Conservation (phyloP, 2,888 invertebrate genomes). For the Caenorhabditis afra region DNA sequence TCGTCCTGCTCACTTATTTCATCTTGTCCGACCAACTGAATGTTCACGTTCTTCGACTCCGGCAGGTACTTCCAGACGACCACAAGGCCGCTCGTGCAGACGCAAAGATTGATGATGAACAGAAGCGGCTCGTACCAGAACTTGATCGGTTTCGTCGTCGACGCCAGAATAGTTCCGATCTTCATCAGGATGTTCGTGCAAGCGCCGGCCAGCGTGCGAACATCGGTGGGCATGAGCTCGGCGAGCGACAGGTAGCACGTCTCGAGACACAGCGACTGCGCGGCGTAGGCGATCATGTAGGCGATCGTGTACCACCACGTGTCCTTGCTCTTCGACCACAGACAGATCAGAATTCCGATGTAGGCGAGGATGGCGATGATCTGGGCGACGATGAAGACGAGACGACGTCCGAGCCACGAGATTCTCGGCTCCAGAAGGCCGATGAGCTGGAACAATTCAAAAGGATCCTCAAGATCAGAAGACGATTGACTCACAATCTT, state of each 20-base stretch:
- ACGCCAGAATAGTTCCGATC: slow-evolving; percentile 44
- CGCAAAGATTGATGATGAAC: slow-evolving; percentile 36
- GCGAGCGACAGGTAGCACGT: slow-evolving; percentile 46
- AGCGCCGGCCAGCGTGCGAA: slow-evolving; percentile 37
- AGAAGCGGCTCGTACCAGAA: slow-evolving; percentile 46
- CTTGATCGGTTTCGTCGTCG: slow-evolving; percentile 47
- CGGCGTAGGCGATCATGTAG: slow-evolving; percentile 41
- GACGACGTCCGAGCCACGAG: slow-evolving; percentile 44
- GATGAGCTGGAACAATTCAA: slow-evolving; percentile 14
- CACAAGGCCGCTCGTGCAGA: slow-evolving; percentile 21
- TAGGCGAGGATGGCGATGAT: slow-evolving; percentile 35
- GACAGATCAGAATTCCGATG: slow-evolving; percentile 21
- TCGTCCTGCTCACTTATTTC: slow-evolving; percentile 18
- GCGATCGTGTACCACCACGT: slow-evolving; percentile 47
- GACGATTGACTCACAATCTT: slow-evolving; percentile 47
- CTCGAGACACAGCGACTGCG: slow-evolving; percentile 43
- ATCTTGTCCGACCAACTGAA: slow-evolving; percentile 43
- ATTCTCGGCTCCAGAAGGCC: slow-evolving; percentile 40
- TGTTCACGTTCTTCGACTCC: slow-evolving; percentile 49
- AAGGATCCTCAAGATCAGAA: too few relatives aligned
- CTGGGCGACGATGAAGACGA: slow-evolving; percentile 35
- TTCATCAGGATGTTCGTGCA: slow-evolving; percentile 45
- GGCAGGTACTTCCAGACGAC: slow-evolving; percentile 36
- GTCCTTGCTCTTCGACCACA: slow-evolving; percentile 34
- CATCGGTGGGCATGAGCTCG: slow-evolving; percentile 53